Percentiles rank a stretch among this genome's conserved stretches.
Conservation (phyloP, 2,113 vertebrate genomes). For the Bagarius yarrelli region DNA sequence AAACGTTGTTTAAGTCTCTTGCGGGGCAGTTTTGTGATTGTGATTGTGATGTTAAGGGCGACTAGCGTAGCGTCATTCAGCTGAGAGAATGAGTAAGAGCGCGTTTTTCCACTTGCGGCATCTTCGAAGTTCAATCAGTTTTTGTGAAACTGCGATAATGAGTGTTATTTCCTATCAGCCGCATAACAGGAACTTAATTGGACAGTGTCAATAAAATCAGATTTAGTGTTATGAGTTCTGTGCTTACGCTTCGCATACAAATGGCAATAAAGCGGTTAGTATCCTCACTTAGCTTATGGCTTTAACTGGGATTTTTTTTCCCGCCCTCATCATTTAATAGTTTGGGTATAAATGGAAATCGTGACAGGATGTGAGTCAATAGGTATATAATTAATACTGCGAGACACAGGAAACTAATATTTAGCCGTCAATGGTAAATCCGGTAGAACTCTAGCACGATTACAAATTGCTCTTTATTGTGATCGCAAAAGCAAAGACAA, state of each 20-base stretch:
- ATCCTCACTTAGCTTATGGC: conserved; percentile 17
- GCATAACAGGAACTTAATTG: conserved; percentile 46
- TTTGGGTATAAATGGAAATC: neutral
- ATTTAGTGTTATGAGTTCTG: conserved; percentile 46
- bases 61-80: conserved; percentile 33
- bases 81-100: conserved; percentile 35
- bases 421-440: neutral
- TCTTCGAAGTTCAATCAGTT: conserved; percentile 39
- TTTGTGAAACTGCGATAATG: conserved; percentile 36
- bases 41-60: conserved; percentile 19
- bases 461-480: no score
- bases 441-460: neutral
- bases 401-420: neutral
- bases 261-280: conserved; percentile 34
- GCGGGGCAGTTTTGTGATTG: conserved; percentile 37
- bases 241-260: conserved; percentile 19
- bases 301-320: conserved; percentile 17
- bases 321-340: neutral
- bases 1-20: conserved; percentile 32
- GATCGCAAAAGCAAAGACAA: neutral
- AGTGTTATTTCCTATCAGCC: conserved; percentile 45
- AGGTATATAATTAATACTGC: neutral
- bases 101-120: conserved; percentile 28
- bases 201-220: conserved; percentile 41
- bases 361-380: neutral